Evolutionary conservation across 2,888 invertebrate genomes (phyloP).

Genomic region (Galerucella nymphaeae): DNA sequence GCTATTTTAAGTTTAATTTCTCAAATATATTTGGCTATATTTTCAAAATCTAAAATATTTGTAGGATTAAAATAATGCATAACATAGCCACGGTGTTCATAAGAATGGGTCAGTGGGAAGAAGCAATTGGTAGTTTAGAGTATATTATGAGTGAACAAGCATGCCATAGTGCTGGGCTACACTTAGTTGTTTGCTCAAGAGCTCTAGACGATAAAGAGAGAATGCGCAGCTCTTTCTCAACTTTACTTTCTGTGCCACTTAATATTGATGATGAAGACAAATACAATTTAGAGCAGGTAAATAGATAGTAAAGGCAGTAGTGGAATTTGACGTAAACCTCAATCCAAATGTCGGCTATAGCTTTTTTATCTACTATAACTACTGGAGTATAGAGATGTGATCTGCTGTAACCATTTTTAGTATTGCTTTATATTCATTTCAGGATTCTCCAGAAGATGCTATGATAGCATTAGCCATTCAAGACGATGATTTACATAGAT

Average conservation of each 20-base stretch:
- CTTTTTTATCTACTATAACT: too few species aligned
- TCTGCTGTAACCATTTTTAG: too few species aligned
- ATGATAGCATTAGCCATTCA: constrained; percentile 74
- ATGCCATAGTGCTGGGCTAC: constrained; percentile 80
- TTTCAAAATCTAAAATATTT: constrained; percentile 26
- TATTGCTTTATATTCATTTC: constrained; percentile 27
- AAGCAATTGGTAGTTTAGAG: constrained; percentile 96
- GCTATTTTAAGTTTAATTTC: too few species aligned
- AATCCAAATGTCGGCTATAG: too few species aligned
- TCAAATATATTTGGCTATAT: constrained; percentile 5
- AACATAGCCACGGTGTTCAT: constrained; percentile 96
- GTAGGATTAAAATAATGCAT: constrained; percentile 94
- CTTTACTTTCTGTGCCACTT: constrained; percentile 87
- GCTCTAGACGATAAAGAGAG: constrained; percentile 92
- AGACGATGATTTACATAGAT: constrained; percentile 79
- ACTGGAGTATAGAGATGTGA: too few species aligned
- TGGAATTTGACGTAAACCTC: too few species aligned
- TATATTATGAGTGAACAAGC: constrained; percentile 97
- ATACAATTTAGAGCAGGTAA: constrained; percentile 66
- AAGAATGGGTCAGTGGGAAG: constrained; percentile 95
- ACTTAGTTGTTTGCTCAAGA: constrained; percentile 88
- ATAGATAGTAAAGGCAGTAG: background rate
- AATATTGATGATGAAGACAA: constrained; percentile 86
- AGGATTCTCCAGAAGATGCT: constrained; percentile 64
- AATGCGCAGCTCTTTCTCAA: constrained; percentile 92